Evolutionary conservation across 1,140 invertebrate species (phyloP).

Genomic region (Lasaia peninsularis): DNA sequence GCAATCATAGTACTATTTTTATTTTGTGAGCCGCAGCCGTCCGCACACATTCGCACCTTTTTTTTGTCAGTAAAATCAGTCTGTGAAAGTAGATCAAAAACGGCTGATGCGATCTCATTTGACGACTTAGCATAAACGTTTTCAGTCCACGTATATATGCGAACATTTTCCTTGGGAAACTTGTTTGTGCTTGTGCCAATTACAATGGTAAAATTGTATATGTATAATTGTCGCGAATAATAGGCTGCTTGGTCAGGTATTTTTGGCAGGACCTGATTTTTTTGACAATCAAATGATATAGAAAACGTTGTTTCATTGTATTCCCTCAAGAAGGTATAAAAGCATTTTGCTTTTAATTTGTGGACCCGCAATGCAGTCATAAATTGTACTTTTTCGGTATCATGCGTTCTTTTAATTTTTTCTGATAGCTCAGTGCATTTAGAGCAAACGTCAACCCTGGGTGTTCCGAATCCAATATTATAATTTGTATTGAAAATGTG

Average conservation of each 20-base stretch:
- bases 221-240: constrained; percentile 11
- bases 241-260: constrained; percentile 9
- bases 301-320: background rate
- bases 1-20: constrained; percentile 11
- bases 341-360: constrained; percentile 12
- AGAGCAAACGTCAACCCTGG: background rate
- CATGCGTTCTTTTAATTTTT: constrained; percentile 1
- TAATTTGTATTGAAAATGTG: background rate
- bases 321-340: constrained; percentile 5
- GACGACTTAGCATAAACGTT: constrained; percentile 4
- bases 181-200: background rate
- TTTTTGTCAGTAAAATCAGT: background rate
- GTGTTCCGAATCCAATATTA: background rate
- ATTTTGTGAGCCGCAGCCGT: constrained; percentile 9
- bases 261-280: constrained; percentile 8
- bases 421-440: background rate
- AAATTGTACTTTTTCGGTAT: background rate
- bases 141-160: background rate
- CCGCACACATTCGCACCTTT: background rate
- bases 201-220: constrained; percentile 12
- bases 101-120: constrained; percentile 14
- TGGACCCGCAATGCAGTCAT: background rate
- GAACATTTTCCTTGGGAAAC: constrained; percentile 7
- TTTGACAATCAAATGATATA: constrained; percentile 13
- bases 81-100: background rate